These are phyloP conservation scores for Hipposideros armiger DNA, from an alignment of 2,113 vertebrate genomes.

Conservation along the genomic window DNA sequence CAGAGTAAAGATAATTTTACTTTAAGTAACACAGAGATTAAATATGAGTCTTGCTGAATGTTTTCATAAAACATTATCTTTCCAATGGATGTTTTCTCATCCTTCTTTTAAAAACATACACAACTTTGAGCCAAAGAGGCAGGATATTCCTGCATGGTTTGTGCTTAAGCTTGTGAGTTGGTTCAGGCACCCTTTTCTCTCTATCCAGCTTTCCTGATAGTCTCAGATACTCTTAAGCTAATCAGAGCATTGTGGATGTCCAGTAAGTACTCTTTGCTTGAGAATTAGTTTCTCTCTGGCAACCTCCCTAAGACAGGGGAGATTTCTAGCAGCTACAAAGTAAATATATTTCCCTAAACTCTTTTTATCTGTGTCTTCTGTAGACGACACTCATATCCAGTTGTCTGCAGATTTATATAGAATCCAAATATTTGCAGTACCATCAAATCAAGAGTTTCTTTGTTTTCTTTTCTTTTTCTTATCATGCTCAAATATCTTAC, in stretches of 20 bases:
- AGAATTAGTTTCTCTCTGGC: constrained; percentile 7
- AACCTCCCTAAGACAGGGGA: neutral
- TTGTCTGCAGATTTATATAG: neutral
- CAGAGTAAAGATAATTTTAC: constrained; percentile 13
- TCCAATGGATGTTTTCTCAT: constrained; percentile 16
- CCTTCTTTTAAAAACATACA: neutral
- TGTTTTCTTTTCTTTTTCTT: constrained; percentile 21
- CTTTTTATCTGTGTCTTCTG: constrained; percentile 25
- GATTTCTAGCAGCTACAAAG: neutral
- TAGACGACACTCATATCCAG: constrained; percentile 22
- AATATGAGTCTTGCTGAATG: neutral
- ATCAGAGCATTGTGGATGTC: neutral
- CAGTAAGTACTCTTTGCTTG: neutral
- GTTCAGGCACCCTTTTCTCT: neutral
- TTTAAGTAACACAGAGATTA: constrained; percentile 13
- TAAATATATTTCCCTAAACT: constrained; percentile 24
- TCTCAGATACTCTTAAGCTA: neutral
- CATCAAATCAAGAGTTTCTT: constrained; percentile 4
- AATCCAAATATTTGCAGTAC: constrained; percentile 48
- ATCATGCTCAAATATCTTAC: neutral
- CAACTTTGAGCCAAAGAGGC: neutral
- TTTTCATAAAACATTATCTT: constrained; percentile 56
- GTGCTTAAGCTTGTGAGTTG: neutral
- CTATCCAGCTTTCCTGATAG: neutral
- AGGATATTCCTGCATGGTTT: neutral